Evolutionary conservation across 2,797 vertebrate species (phyloP).

Genomic region (Rhadinocentrus ornatus): DNA sequence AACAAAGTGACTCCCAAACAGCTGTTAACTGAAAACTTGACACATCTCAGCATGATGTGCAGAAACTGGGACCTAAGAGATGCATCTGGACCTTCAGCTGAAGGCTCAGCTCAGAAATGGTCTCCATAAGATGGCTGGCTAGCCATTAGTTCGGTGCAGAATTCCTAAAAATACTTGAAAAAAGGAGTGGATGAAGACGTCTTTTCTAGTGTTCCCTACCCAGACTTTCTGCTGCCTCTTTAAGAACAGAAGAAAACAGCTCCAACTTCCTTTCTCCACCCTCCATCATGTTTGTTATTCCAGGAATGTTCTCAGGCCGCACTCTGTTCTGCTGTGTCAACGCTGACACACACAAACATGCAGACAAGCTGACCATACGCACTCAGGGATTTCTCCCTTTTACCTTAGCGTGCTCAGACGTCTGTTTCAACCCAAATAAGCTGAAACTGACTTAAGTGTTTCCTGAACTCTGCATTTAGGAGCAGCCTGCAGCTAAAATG

Average conservation of each 20-base stretch:
- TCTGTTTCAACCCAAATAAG: constrained; percentile 2
- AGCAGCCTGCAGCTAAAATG: constrained; percentile 12
- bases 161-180: background rate
- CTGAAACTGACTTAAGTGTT: background rate
- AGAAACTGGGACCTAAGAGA: no score
- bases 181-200: background rate
- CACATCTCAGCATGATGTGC: no score
- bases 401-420: background rate
- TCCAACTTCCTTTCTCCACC: constrained; percentile 53
- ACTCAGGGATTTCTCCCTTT: background rate
- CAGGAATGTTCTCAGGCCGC: constrained; percentile 72
- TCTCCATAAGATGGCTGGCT: no score
- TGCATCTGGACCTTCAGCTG: no score
- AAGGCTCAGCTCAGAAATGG: no score
- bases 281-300: constrained; percentile 57
- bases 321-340: constrained; percentile 66
- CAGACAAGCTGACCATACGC: background rate
- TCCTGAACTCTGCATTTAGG: background rate
- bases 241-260: constrained; percentile 53
- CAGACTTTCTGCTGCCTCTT: constrained; percentile 41
- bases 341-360: constrained; percentile 9
- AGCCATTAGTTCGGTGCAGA: no score
- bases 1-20: no score
- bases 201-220: background rate
- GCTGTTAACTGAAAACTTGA: no score